phyloP scores from a whole-genome alignment of 1,140 invertebrate species.

The Camponotus pennsylvanicus region DNA sequence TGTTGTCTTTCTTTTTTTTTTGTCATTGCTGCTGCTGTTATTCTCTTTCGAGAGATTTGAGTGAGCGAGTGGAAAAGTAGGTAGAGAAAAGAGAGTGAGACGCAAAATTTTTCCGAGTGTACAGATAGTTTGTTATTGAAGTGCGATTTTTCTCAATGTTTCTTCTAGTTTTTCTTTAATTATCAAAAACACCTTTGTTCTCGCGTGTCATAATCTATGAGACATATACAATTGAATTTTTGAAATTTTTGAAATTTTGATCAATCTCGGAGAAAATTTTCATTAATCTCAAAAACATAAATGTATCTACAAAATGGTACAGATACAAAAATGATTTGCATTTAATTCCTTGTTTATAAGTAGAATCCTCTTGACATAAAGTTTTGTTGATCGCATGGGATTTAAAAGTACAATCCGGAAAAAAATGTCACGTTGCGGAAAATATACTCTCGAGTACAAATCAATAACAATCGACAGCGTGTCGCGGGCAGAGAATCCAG shows the following conservation, averaged over 20 bases:
- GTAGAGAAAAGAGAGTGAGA: slow-evolving; percentile 45
- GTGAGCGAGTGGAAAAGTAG: slow-evolving; percentile 54
- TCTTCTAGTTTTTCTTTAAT: slow-evolving; percentile 17
- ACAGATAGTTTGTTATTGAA: slow-evolving; percentile 32
- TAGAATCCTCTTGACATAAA: too few species aligned
- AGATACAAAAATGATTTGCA: not conserved
- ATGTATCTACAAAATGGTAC: not conserved
- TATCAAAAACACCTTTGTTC: slow-evolving; percentile 29
- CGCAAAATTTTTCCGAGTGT: slow-evolving; percentile 9
- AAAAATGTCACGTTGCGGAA: slow-evolving; percentile 5
- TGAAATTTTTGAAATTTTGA: too few species aligned
- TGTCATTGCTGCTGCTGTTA: slow-evolving; percentile 39
- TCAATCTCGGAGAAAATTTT: not conserved
- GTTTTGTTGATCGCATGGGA: not conserved
- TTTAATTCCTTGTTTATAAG: not conserved
- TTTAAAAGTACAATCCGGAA: not conserved
- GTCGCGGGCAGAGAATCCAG: not conserved
- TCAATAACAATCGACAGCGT: not conserved
- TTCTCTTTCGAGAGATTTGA: slow-evolving; percentile 32
- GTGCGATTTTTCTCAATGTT: slow-evolving; percentile 50
- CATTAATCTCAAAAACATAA: not conserved
- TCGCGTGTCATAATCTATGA: slow-evolving; percentile 36
- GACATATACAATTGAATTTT: slow-evolving; percentile 12
- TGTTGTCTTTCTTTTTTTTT: slow-evolving; percentile 36
- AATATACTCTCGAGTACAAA: slow-evolving; percentile 5